phyloP scores from a whole-genome alignment of 2,797 vertebrate species.

The Aphelocoma californica region DNA sequence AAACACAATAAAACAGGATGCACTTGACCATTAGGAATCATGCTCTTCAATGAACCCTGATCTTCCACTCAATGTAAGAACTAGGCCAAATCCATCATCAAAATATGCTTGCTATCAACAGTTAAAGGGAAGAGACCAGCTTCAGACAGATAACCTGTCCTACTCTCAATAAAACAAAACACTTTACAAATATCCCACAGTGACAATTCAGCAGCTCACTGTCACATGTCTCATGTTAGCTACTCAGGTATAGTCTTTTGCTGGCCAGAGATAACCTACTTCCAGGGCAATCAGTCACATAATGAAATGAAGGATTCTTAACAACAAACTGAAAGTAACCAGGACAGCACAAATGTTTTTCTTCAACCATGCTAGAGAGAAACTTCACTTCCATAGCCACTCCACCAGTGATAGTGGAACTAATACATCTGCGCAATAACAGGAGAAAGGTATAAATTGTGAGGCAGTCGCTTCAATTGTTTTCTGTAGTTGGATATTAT shows the following conservation, averaged over 20 bases:
- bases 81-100: neutral
- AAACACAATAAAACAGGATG: neutral
- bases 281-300: neutral
- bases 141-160: neutral
- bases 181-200: neutral
- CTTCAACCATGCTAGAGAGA: neutral
- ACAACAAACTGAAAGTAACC: neutral
- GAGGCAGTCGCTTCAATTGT: fast-evolving
- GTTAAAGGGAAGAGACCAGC: neutral
- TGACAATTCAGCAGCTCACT: neutral
- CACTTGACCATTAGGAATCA: neutral
- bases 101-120: neutral
- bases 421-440: neutral
- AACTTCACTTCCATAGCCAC: neutral
- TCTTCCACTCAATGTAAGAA: neutral
- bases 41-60: neutral
- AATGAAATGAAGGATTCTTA: neutral
- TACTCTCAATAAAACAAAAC: neutral
- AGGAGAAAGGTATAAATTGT: neutral
- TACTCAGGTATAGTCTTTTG: neutral
- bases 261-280: neutral
- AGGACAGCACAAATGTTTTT: neutral
- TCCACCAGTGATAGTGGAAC: neutral
- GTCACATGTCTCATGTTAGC: neutral
- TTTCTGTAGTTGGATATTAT: neutral